phyloP scores from a whole-genome alignment of 2,797 vertebrate species.

The Lemur catta region DNA sequence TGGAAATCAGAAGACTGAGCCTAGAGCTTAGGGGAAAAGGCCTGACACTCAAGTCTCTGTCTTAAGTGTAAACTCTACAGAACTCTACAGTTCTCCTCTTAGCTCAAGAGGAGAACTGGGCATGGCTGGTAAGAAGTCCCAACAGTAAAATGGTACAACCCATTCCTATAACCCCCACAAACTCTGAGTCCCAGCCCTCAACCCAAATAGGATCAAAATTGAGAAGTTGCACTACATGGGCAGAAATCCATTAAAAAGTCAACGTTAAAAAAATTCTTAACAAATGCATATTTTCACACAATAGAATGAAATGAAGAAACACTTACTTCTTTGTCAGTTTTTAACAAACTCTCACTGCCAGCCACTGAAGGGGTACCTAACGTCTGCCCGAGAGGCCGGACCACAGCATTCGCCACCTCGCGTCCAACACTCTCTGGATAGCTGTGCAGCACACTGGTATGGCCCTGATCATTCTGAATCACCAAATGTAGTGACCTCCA shows the following conservation, averaged over 20 bases:
- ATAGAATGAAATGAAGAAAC: constrained; percentile 53
- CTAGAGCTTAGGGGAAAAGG: neutral
- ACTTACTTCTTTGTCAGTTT: constrained; percentile 97
- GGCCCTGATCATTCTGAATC: constrained; percentile 96
- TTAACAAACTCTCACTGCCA: constrained; percentile 91
- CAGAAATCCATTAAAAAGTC: constrained; percentile 45
- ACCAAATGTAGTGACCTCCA: constrained; percentile 97
- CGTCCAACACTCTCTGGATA: constrained; percentile 94
- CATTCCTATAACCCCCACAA: neutral
- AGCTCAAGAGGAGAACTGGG: constrained; percentile 16
- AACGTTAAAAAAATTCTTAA: constrained; percentile 42
- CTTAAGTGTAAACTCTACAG: neutral
- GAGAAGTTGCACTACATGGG: neutral
- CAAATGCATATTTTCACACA: constrained; percentile 24
- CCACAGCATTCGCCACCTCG: constrained; percentile 95
- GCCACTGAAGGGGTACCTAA: constrained; percentile 88
- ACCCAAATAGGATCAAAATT: constrained; percentile 22
- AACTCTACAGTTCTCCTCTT: neutral
- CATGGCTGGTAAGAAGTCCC: neutral
- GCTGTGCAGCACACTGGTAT: constrained; percentile 95
- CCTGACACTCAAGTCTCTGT: neutral
- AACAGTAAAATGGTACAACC: constrained; percentile 11
- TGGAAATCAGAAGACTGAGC: constrained; percentile 28
- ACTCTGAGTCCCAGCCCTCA: neutral
- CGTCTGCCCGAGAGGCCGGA: constrained; percentile 93